A percentile compares a stretch with the other conserved stretches of the same genome.
These are phyloP conservation scores for Zaprionus ornatus DNA, from an alignment of 1,140 invertebrate genomes.

Conservation along the genomic window DNA sequence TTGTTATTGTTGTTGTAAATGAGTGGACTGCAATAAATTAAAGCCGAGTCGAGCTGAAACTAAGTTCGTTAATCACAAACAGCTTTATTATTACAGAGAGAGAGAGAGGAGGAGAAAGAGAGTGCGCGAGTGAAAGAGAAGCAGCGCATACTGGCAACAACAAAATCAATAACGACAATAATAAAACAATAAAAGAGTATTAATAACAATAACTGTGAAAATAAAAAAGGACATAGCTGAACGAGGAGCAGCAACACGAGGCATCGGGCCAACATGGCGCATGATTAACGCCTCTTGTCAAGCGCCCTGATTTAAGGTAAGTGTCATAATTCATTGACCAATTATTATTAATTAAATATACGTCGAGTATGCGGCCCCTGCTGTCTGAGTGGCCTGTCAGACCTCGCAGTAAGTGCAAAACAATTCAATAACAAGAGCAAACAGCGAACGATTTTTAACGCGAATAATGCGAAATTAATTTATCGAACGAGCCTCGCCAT, in stretches of 20 bases:
- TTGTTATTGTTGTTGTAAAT: constrained; percentile 1
- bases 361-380: neutral
- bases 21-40: constrained; percentile 5
- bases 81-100: neutral
- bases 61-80: constrained; percentile 13
- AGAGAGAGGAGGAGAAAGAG: neutral
- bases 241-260: neutral
- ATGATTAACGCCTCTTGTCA: constrained; percentile 58
- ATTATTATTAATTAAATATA: constrained; percentile 37
- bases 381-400: neutral
- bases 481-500: neutral
- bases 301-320: constrained; percentile 65
- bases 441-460: neutral
- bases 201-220: constrained; percentile 2
- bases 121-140: neutral
- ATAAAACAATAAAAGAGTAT: constrained; percentile 14
- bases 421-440: constrained; percentile 3
- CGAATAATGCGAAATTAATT: neutral
- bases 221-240: neutral
- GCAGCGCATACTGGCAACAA: neutral
- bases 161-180: constrained; percentile 9
- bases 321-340: constrained; percentile 45
- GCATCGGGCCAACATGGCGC: constrained; percentile 50
- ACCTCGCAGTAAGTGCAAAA: neutral
- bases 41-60: neutral